Evolutionary conservation across 64 coral and sea anemone genomes (phyloP), one percentile per base, ranked within the genome.

Genomic region (Dendrophyllia cribrosa): DNA sequence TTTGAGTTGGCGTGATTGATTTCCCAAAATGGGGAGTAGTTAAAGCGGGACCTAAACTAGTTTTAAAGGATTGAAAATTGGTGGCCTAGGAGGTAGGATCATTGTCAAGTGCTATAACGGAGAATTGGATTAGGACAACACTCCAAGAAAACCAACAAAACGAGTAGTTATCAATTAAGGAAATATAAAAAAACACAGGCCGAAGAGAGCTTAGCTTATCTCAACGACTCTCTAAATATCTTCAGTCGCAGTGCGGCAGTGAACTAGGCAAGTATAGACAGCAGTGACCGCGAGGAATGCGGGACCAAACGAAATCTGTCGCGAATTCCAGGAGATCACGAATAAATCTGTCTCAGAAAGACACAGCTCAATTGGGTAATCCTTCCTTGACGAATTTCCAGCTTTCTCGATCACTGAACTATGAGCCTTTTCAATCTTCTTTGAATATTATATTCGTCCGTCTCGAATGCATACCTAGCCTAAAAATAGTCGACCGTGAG

Each of bases 321-420:
- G 43, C 80, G 62, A 84, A 84, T 84, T 84, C 80, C 80, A 84
- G 64, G 61, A 64, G 80, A 84, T 84, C 80, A 84, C 62, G 62
- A 84, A 13, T 84, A 67, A 84, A 84, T 43, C 80, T 84, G 80
- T 84, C 80, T 84, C 43, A 51, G 79, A 24, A 83, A 61, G 13
- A 68, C 80, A 67, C 44, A 63, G 80, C 80, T 84, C 72, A 75
- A 43, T 75, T 84, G 17, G 19, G 60, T 84, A 84, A 84, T 84
- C 80, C 80, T 84, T 84, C 80, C 80, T 67, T 68, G 60, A 68
- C 62, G 80, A 84, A 84, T 61, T 66, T 84, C 80, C 80, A 84
- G 80, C 80, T 84, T 84, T 84, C 80, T 84, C 60, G 20, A 48
- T 84, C 62, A 67, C 44, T 84, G 43, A 84, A 46, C 60, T 67